These are phyloP conservation scores for Xenotilapia leptura DNA, from an alignment of 2,113 vertebrate genomes.

Conservation along the genomic window DNA sequence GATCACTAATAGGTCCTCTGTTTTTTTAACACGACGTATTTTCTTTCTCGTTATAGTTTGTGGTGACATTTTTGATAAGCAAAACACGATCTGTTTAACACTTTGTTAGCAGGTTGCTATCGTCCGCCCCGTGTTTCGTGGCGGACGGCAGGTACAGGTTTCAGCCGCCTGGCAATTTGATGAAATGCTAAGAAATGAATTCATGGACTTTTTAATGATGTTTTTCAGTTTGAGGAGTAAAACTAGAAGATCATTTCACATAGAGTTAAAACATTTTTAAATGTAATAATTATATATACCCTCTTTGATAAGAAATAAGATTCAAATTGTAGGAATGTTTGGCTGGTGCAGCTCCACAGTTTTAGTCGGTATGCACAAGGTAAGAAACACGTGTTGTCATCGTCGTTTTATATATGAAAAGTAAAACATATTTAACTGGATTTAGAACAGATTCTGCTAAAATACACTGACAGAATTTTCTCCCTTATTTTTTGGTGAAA, in stretches of 20 bases:
- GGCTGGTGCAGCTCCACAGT: background rate
- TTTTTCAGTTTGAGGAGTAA: background rate
- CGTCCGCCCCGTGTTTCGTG: accelerated
- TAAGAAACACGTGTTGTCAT: background rate
- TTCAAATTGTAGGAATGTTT: background rate
- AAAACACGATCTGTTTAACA: background rate
- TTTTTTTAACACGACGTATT: accelerated
- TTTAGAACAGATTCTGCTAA: background rate
- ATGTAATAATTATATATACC: background rate
- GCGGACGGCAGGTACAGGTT: background rate
- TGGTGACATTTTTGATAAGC: background rate
- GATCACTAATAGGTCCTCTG: background rate
- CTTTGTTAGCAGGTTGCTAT: background rate
- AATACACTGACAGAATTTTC: background rate
- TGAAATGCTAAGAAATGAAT: accelerated
- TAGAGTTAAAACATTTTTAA: accelerated
- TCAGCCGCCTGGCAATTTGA: background rate
- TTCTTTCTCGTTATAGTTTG: background rate
- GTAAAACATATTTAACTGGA: background rate
- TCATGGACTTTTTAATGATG: background rate
- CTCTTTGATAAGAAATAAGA: background rate
- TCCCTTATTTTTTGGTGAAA: background rate
- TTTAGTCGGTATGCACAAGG: accelerated
- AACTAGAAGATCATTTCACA: background rate
- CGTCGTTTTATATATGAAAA: accelerated